phyloP scores from a whole-genome alignment of 2,888 invertebrate genomes.

The Hydropsyche betteni region DNA sequence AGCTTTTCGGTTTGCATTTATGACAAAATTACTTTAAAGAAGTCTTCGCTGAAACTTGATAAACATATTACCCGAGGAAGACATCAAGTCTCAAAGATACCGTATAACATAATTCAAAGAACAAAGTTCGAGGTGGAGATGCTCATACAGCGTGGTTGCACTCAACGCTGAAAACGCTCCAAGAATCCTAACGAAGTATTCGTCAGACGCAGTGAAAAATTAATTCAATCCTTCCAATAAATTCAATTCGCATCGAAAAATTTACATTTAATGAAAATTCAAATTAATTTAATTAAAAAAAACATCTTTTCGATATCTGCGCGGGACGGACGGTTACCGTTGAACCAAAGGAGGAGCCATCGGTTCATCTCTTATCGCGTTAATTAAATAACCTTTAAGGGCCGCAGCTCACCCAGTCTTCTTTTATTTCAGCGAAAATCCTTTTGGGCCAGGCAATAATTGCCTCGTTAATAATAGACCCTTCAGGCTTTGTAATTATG shows the following conservation, averaged over 20 bases:
- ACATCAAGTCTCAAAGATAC: conserved; percentile 24
- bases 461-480: conserved; percentile 38
- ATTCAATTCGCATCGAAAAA: conserved; percentile 17
- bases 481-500: conserved; percentile 33
- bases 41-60: conserved; percentile 16
- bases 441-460: conserved; percentile 25
- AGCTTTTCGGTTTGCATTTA: conserved; percentile 35
- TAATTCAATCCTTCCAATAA: too few species aligned
- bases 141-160: conserved; percentile 12
- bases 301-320: conserved; percentile 8
- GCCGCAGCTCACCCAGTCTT: conserved; percentile 15
- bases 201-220: too few species aligned
- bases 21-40: conserved; percentile 35
- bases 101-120: conserved; percentile 6
- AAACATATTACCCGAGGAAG: conserved; percentile 36
- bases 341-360: conserved; percentile 1
- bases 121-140: conserved; percentile 8
- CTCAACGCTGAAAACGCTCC: background rate
- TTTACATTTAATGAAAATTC: conserved; percentile 33
- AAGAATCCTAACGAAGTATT: background rate
- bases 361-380: conserved; percentile 37
- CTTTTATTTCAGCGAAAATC: conserved; percentile 32
- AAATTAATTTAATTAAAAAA: conserved; percentile 30
- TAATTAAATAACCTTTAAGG: conserved; percentile 39
- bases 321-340: background rate